phyloP scores from a whole-genome alignment of 2,797 vertebrate species.

The Ceryle rudis region DNA sequence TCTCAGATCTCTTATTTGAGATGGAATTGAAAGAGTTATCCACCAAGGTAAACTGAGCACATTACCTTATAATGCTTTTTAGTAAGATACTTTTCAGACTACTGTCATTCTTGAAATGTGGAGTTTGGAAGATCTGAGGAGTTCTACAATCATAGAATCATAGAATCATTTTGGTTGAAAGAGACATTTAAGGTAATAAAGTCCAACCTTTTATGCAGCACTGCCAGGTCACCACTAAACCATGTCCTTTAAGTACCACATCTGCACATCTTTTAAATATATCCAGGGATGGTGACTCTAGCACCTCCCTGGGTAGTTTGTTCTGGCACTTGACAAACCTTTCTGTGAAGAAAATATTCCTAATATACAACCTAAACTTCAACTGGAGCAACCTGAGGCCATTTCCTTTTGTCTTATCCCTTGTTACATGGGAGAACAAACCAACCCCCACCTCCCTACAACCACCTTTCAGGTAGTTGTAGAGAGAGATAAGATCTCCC shows the following conservation, averaged over 20 bases:
- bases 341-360: neutral
- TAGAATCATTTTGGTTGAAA: too few relatives aligned
- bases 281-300: neutral
- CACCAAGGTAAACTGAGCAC: neutral
- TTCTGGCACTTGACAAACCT: neutral
- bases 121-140: neutral
- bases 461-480: too few relatives aligned
- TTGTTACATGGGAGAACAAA: neutral
- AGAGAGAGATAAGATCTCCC: too few relatives aligned
- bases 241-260: too few relatives aligned
- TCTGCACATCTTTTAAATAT: neutral
- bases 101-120: neutral
- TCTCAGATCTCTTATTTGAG: neutral
- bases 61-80: neutral
- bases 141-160: neutral
- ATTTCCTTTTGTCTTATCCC: neutral
- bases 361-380: neutral
- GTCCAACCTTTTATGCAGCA: too few relatives aligned
- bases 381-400: neutral
- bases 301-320: neutral
- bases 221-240: too few relatives aligned
- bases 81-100: neutral
- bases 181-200: too few relatives aligned
- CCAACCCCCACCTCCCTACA: too few relatives aligned
- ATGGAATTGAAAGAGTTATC: neutral